Percentiles rank a stretch among this genome's conserved stretches.
Evolutionary conservation across 1,140 invertebrate genomes (phyloP).

Genomic region (Agrilus planipennis): DNA sequence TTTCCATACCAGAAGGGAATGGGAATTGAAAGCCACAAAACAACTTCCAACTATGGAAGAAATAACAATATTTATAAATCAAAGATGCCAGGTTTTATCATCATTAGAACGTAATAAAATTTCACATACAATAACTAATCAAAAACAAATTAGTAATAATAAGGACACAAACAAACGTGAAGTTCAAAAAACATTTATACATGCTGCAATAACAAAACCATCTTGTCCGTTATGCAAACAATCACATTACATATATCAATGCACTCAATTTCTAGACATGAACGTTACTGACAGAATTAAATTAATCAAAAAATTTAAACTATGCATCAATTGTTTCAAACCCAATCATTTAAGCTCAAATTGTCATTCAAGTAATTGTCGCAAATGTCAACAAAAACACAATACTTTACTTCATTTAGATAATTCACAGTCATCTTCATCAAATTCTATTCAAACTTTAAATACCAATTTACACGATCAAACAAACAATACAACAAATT

Average conservation of each 20-base stretch:
- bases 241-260: not conserved
- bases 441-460: no score
- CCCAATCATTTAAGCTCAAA: no score
- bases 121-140: not conserved
- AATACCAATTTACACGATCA: no score
- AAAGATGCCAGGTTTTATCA: not conserved
- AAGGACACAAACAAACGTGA: not conserved
- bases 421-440: no score
- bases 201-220: not conserved
- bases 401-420: no score
- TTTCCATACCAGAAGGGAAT: not conserved
- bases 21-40: not conserved
- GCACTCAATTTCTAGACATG: not conserved
- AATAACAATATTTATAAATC: not conserved
- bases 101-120: not conserved
- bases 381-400: no score
- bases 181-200: not conserved
- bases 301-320: not conserved
- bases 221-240: not conserved
- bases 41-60: not conserved
- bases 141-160: not conserved
- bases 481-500: no score
- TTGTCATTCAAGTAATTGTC: no score
- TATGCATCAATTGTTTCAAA: not conserved
- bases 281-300: not conserved